Percentiles rank a stretch among this genome's conserved stretches.
Evolutionary conservation across 2,888 invertebrate species (phyloP).

Genomic region (Eristalis intricaria): DNA sequence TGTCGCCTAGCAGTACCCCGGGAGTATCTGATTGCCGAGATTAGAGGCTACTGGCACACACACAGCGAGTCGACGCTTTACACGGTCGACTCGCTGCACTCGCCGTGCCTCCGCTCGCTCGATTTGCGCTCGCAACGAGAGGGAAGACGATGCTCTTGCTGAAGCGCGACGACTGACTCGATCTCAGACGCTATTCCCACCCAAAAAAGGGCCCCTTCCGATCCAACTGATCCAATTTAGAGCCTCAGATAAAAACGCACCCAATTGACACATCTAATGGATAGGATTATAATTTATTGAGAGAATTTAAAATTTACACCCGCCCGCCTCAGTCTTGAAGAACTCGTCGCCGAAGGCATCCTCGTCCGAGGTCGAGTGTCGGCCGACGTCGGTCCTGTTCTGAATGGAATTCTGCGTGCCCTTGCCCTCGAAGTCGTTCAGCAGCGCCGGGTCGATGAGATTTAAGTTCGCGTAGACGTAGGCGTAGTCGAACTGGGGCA

Average conservation of each 20-base stretch:
- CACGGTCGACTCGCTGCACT: background rate
- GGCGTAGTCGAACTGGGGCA: slow-evolving; percentile 75
- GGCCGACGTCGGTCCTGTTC: background rate
- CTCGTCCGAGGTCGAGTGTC: slow-evolving; percentile 6
- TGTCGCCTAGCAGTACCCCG: slow-evolving; percentile 7
- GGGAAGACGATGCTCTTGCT: no score
- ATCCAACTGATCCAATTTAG: no score
- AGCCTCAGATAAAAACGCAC: no score
- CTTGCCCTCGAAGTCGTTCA: slow-evolving; percentile 74
- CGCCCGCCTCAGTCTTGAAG: slow-evolving; percentile 17
- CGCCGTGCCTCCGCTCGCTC: background rate
- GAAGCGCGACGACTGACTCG: no score
- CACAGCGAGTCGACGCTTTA: background rate
- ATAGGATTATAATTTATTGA: background rate
- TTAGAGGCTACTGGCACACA: background rate
- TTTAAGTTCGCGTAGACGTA: slow-evolving; percentile 75
- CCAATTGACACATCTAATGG: no score
- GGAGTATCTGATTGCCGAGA: slow-evolving; percentile 38
- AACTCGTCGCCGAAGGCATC: slow-evolving; percentile 61
- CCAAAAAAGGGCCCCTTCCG: no score
- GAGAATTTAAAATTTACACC: background rate
- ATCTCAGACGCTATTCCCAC: no score
- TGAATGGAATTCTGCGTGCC: slow-evolving; percentile 74
- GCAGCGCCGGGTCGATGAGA: slow-evolving; percentile 74
- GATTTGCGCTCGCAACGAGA: no score